Evolutionary conservation across 2,113 vertebrate species (phyloP), one percentile per base, ranked within the genome.

Genomic region (Hyaena hyaena): DNA sequence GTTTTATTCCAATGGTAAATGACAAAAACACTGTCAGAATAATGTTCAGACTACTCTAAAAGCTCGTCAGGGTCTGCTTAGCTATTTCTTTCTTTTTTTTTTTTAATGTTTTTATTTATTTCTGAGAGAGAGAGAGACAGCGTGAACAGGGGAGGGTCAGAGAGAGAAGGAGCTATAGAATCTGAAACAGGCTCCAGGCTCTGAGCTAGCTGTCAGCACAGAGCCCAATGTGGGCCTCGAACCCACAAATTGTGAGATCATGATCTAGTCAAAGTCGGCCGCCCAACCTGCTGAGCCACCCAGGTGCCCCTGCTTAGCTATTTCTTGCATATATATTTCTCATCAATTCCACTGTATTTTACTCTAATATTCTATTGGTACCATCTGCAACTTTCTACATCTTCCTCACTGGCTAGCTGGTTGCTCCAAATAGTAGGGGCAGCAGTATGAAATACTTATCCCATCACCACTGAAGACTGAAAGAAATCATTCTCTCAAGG

Each of bases 261-360:
- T 48, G 48, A 48, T 10, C 48, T 48, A 48, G 48, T 10, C 10
- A 10, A 48, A 48, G 48, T 48, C 48, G 7, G 48, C 48, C 7
- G 10, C 48, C 10, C 48, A 48, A 48, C 48, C 48, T 7, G 10
- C 7, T 48, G 48, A 48, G 48, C 48, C 48, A 48, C 48, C 48
- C 10, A 48, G 48, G 48, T 48, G 48, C 7, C 48, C 48, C 26
- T 53, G 28, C 26, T 53, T 48, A 96, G 61, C 35, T 85, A 26
- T 77, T 96, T 93, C 28, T 19, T 94, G 43, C 6, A 39, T 39
- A 45, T 86, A 10, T 48, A 55, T 94, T 91, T 96, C 53, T 90
- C 15, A 71, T 63, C 90, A 82, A 80, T 93, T 80, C n/a, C 14
- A 63, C n/a, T 43, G 17, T 87, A 92, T 87, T 93, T 68, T 66